Base-by-base conservation (phyloP, 2,888 invertebrate species). In the Tupiocoris notatus region DNA sequence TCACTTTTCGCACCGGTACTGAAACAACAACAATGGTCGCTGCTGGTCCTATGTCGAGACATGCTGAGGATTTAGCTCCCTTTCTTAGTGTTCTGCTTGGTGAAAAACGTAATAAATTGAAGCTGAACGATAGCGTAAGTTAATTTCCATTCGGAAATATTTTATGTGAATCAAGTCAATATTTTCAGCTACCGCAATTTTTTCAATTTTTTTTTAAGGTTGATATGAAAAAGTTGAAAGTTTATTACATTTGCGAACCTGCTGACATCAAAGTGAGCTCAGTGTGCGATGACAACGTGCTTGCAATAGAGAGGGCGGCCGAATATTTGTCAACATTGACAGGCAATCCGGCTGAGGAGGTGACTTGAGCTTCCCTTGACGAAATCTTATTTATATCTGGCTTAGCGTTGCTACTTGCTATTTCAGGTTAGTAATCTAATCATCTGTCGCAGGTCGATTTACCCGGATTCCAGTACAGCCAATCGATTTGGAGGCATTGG, bases 41-140 rank as follows among this genome's bases (percentile, higher is more conserved):
- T 18, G 90, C 90, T 0, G 97, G 98, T 0, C 95, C 96, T 61
- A 88, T 96, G 83, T 88, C 91, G 77, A 89, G 91, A 65, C 90
- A 90, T 83, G 89, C 91, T 18, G 87, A 86, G 20, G 98, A 98
- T 86, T 86, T 98, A 74, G 85, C 87, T 23, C 93, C 95, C 0
- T 86, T 95, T 78, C 86, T 94, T 0, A 90, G 89, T 84, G 85
- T 91, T 22, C 83, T 91, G 1, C 83, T 88, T 0, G 89, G 86
- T 0, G 89, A 86, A 0, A 85, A 88, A 17, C 87, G 88, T 76
- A 84, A 85, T 0, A 84, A 85, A 22, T 83, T 92, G 0, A 86
- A 88, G 74, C 83, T 94, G 12, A 88, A 91, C 79, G 82, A 85
- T 68, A 81, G 83, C 80, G 83, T 80, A 62, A 68, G 62, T 58